phyloP scores from a whole-genome alignment of 2,888 invertebrate genomes.

The Furcula furcula region DNA sequence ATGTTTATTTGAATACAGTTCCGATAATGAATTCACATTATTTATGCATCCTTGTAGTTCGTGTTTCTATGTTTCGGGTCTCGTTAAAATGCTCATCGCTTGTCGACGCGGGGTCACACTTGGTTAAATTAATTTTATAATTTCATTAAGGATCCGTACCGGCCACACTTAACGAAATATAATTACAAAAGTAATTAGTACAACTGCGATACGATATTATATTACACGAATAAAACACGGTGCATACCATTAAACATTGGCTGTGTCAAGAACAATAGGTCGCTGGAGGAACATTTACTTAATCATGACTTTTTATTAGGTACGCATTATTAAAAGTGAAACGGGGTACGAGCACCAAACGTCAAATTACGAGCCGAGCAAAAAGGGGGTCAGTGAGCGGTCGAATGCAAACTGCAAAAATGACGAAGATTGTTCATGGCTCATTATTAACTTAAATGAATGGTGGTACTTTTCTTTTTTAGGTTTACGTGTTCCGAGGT shows the following conservation, averaged over 20 bases:
- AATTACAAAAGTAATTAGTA: constrained; percentile 22
- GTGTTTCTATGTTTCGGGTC: too few relatives aligned
- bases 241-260: constrained; percentile 47
- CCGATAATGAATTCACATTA: too few relatives aligned
- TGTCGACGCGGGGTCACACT: too few relatives aligned
- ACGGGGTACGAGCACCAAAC: constrained; percentile 51
- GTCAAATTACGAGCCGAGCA: constrained; percentile 61
- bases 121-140: background rate
- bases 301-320: constrained; percentile 65
- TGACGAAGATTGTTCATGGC: constrained; percentile 73
- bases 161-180: background rate
- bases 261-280: constrained; percentile 67
- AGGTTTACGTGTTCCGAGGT: constrained; percentile 44
- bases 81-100: too few relatives aligned
- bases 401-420: constrained; percentile 64
- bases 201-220: constrained; percentile 35
- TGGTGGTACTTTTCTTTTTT: constrained; percentile 55
- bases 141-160: background rate
- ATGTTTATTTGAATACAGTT: too few relatives aligned
- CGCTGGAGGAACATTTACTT: constrained; percentile 60
- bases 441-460: constrained; percentile 73
- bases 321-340: constrained; percentile 63
- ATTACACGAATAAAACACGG: constrained; percentile 43
- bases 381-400: constrained; percentile 61
- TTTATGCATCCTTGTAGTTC: too few relatives aligned